Evolutionary conservation across 2,888 invertebrate species (phyloP), one percentile per base, ranked within the genome.

Genomic region (Nebria brevicollis): DNA sequence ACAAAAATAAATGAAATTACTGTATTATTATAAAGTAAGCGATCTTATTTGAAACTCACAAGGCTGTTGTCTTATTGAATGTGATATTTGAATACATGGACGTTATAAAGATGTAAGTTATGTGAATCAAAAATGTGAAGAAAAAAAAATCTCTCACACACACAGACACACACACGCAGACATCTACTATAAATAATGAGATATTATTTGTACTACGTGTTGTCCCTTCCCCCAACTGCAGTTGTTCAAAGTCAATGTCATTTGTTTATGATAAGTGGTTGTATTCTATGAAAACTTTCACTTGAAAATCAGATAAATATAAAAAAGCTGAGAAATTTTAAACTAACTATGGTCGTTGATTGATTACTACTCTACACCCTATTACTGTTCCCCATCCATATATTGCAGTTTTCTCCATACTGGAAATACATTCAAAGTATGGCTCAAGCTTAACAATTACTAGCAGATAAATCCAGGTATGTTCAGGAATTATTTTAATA

Each of bases 41-140:
- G 78, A 73, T 66, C 65, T 77, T 82, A 73, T 78, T 82, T 74
- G 79, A 79, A 54, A 74, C 73, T 25, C 65, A 86, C 87, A 86
- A 89, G 89, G 88, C 89, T 89, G 89, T 89, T 88, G 87, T 89
- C 86, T 88, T 88, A 86, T 54, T 90, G 87, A 89, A 89, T 89
- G 89, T 90, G 90, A 89, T 89, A 90, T 89, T 87, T 87, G 88
- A 87, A 73, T 76, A 79, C 72, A 75, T 81, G 82, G 78, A 82
- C 75, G 77, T 78, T 83, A 77, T 79, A 54, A 8, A 54, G 54
- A 54, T 54, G 54, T 54, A 78, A 75, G 25, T 70, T 78, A 81
- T 75, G 54, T 75, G 74, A 77, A 76, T 64, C 68, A 80, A 66
- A 77, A 41, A 79, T 34, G 65, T 43, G n/a, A 26, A 34, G 5